phyloP scores from a whole-genome alignment of 2,113 vertebrate genomes.

The Poeciliopsis prolifica region DNA sequence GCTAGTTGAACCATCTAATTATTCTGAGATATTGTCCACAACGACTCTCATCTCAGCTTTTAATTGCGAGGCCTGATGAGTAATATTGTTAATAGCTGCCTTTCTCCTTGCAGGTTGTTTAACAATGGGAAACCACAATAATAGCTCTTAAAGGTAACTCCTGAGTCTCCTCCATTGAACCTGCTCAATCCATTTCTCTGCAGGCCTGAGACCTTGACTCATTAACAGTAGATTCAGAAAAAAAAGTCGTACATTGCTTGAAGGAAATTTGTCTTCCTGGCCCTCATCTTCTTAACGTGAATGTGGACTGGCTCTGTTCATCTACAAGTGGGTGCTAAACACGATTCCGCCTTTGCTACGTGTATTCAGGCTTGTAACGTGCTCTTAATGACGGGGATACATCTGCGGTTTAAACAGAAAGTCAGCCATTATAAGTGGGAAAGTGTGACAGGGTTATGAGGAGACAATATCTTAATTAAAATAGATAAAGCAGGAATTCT shows the following conservation, averaged over 20 bases:
- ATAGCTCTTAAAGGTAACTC: slow-evolving; percentile 19
- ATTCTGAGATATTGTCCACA: not conserved
- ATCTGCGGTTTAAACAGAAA: not conserved
- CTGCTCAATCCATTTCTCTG: slow-evolving; percentile 27
- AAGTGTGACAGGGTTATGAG: not conserved
- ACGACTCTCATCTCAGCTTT: slow-evolving; percentile 13
- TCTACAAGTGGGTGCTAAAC: slow-evolving; percentile 17
- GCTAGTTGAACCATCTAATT: not conserved
- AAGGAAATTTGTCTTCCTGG: slow-evolving; percentile 28
- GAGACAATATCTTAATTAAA: not conserved
- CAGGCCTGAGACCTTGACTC: slow-evolving; percentile 58
- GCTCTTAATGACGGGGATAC: not conserved
- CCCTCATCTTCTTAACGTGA: slow-evolving; percentile 14
- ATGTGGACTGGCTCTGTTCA: slow-evolving; percentile 31
- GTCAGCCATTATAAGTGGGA: not conserved
- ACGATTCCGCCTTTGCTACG: not conserved
- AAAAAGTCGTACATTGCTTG: slow-evolving; percentile 49
- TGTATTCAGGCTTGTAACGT: not conserved
- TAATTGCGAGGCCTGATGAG: slow-evolving; percentile 40
- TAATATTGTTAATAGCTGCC: slow-evolving; percentile 41
- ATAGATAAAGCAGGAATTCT: not conserved
- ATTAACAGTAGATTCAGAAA: slow-evolving; percentile 32
- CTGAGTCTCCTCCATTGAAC: slow-evolving; percentile 27
- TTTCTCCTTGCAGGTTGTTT: slow-evolving; percentile 63
- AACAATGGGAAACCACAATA: slow-evolving; percentile 61